Percentiles rank a stretch among this genome's conserved stretches.
phyloP scores from a whole-genome alignment of 2,113 vertebrate species.

The Alces alces region DNA sequence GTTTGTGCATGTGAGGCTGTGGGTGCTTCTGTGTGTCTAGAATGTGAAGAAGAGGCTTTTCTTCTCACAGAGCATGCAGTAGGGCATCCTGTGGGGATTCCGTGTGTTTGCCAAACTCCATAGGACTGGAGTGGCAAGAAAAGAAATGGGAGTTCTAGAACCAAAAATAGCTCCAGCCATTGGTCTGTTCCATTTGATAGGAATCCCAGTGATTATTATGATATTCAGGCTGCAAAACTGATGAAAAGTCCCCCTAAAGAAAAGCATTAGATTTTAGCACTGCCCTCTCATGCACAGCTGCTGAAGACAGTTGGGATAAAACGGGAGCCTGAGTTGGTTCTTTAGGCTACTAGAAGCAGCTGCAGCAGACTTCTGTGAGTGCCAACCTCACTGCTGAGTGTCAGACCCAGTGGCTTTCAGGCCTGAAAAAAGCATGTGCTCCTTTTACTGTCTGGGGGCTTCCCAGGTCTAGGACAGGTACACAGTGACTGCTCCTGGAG shows the following conservation, averaged over 20 bases:
- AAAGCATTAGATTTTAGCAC: neutral
- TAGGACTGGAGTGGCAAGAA: neutral
- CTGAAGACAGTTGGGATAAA: neutral
- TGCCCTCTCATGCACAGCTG: neutral
- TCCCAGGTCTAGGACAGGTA: neutral
- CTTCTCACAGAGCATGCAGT: neutral
- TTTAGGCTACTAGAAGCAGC: neutral
- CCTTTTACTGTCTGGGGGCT: neutral
- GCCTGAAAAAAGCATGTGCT: neutral
- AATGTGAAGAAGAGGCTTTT: neutral
- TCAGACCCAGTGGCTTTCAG: neutral
- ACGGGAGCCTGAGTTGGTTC: neutral
- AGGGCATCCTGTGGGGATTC: neutral
- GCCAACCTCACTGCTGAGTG: neutral
- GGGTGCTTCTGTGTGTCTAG: constrained; percentile 11
- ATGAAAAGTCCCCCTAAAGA: neutral
- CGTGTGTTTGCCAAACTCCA: neutral
- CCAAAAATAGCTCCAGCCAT: neutral
- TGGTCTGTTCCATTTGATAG: constrained; percentile 7
- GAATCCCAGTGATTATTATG: constrained; percentile 1
- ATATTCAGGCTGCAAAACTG: neutral
- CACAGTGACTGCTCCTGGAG: no score
- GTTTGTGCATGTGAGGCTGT: constrained; percentile 4
- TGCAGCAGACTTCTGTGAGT: neutral
- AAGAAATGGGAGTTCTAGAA: neutral